A percentile compares a stretch with the other conserved stretches of the same genome.
These are phyloP conservation scores for Heteromyza rotundicornis DNA, from an alignment of 2,888 invertebrate genomes.

Conservation along the genomic window DNA sequence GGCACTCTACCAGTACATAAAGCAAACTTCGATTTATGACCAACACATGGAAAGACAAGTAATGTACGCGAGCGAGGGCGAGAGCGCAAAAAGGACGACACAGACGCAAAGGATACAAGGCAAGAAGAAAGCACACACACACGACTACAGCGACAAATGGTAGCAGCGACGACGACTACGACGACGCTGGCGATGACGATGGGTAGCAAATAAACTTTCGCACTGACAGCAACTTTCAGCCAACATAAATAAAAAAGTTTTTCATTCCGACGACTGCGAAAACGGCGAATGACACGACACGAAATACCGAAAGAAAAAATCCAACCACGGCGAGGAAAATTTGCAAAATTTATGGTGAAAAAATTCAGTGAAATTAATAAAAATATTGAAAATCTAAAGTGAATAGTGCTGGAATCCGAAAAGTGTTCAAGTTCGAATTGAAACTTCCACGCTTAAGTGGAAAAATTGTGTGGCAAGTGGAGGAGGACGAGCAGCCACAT, in stretches of 20 bases:
- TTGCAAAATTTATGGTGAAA: constrained; percentile 13
- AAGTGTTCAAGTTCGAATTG: constrained; percentile 5
- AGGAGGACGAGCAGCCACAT: background rate
- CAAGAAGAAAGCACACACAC: background rate
- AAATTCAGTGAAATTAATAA: constrained; percentile 10
- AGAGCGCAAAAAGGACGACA: background rate
- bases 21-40: constrained; percentile 61
- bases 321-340: constrained; percentile 26
- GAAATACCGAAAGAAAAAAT: constrained; percentile 45
- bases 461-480: background rate
- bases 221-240: constrained; percentile 54
- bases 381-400: constrained; percentile 14
- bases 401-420: background rate
- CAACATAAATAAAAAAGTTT: constrained; percentile 63
- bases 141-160: constrained; percentile 24
- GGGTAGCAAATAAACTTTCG: constrained; percentile 52
- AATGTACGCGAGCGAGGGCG: constrained; percentile 2
- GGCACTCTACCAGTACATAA: constrained; percentile 56
- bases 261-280: constrained; percentile 61
- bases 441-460: constrained; percentile 4
- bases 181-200: no score
- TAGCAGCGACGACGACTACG: constrained; percentile 38
- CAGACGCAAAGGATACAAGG: constrained; percentile 15
- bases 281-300: constrained; percentile 59
- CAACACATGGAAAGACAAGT: constrained; percentile 34